phyloP scores from a whole-genome alignment of 1,140 invertebrate genomes.

The Cheumatopsyche charites region DNA sequence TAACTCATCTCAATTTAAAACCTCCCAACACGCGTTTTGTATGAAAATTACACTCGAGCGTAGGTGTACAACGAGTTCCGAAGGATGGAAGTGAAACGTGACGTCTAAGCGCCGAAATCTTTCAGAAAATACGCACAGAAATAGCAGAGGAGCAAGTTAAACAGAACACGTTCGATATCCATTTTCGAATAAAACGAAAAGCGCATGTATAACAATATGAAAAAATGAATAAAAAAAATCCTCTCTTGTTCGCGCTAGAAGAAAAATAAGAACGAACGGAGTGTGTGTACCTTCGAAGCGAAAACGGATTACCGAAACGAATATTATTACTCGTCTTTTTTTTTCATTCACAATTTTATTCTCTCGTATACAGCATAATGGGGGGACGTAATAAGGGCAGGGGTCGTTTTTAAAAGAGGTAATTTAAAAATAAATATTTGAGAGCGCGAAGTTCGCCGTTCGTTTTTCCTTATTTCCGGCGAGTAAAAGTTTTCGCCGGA shows the following conservation, averaged over 20 bases:
- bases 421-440: slow-evolving; percentile 27
- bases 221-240: too few species aligned
- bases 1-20: too few species aligned
- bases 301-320: neutral
- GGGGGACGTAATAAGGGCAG: neutral
- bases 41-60: slow-evolving; percentile 9
- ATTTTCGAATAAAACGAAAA: neutral
- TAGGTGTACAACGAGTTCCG: neutral
- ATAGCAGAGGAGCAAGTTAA: neutral
- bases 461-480: slow-evolving; percentile 19
- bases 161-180: slow-evolving; percentile 20
- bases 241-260: too few species aligned
- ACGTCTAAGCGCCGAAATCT: slow-evolving; percentile 11
- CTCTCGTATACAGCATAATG: too few species aligned
- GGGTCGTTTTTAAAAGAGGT: slow-evolving; percentile 22
- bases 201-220: neutral
- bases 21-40: neutral
- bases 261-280: neutral
- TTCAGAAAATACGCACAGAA: neutral
- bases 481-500: slow-evolving; percentile 15
- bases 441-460: slow-evolving; percentile 13
- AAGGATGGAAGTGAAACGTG: slow-evolving; percentile 8
- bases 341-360: too few species aligned
- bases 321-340: slow-evolving; percentile 6
- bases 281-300: slow-evolving; percentile 12